Conservation (phyloP, 2,797 vertebrate species). For the Platalea minor region DNA sequence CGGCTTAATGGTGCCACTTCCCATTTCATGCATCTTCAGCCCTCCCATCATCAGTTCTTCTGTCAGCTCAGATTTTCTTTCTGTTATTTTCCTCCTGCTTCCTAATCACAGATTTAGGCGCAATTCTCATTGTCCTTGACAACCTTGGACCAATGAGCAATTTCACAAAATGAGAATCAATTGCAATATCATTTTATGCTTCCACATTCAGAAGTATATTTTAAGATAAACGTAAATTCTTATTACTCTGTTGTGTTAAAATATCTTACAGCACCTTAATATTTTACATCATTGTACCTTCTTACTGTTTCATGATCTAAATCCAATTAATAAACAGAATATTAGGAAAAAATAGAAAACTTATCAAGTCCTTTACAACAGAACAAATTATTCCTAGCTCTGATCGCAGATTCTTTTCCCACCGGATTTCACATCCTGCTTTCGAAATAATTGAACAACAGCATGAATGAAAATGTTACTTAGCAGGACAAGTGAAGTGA, state of each 20-base stretch:
- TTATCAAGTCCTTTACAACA: neutral
- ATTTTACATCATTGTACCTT: neutral
- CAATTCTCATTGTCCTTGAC: conserved; percentile 20
- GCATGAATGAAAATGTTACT: neutral
- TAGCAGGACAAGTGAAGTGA: neutral
- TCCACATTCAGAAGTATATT: neutral
- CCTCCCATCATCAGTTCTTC: neutral
- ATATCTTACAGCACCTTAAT: neutral
- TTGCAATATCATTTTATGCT: conserved; percentile 7
- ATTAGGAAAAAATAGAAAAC: neutral
- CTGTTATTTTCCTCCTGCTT: neutral
- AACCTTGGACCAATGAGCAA: neutral
- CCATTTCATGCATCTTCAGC: neutral
- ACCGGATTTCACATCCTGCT: neutral
- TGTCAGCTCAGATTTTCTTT: neutral
- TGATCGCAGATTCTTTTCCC: neutral
- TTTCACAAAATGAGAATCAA: conserved; percentile 18
- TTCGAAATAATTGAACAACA: neutral
- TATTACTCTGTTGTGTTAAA: neutral
- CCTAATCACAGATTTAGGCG: conserved; percentile 13
- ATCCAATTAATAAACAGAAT: neutral
- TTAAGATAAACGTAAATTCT: neutral
- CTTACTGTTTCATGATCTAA: neutral
- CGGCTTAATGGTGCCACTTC: neutral
- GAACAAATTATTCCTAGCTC: neutral